These are phyloP conservation scores for Venustoraphidia nigricollis DNA, from an alignment of 2,888 invertebrate genomes.

Conservation along the genomic window DNA sequence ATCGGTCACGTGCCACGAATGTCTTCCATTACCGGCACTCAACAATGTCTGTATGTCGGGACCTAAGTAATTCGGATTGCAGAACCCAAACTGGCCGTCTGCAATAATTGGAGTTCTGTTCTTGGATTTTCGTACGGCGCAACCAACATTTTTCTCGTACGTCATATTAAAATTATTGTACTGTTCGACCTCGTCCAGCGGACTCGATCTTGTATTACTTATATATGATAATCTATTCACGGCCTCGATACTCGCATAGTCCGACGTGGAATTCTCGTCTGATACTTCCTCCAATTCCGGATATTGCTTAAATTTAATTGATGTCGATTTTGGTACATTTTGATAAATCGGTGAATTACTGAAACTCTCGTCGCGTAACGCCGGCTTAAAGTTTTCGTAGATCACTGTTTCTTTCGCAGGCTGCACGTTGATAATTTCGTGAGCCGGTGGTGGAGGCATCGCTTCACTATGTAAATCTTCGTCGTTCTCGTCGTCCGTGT, in stretches of 20 bases:
- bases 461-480: conserved; percentile 22
- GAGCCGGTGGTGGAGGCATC: conserved; percentile 20
- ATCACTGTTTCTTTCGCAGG: conserved; percentile 15
- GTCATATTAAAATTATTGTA: conserved; percentile 12
- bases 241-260: conserved; percentile 60
- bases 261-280: conserved; percentile 50
- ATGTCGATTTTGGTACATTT: conserved; percentile 38
- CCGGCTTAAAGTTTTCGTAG: conserved; percentile 36
- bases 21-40: conserved; percentile 8
- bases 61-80: conserved; percentile 61
- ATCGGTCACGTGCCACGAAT: conserved; percentile 6
- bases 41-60: conserved; percentile 36
- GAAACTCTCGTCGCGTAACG: conserved; percentile 35
- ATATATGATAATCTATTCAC: conserved; percentile 39
- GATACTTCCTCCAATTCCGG: conserved; percentile 35
- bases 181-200: conserved; percentile 21
- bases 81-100: conserved; percentile 47
- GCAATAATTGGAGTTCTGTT: conserved; percentile 18
- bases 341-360: conserved; percentile 29
- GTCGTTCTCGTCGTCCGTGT: conserved; percentile 46
- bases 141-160: background rate
- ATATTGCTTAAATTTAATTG: conserved; percentile 39
- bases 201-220: conserved; percentile 28
- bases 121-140: background rate
- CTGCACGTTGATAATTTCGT: conserved; percentile 12